Evolutionary conservation across 2,888 invertebrate genomes (phyloP).

Genomic region (Sesia bembeciformis): DNA sequence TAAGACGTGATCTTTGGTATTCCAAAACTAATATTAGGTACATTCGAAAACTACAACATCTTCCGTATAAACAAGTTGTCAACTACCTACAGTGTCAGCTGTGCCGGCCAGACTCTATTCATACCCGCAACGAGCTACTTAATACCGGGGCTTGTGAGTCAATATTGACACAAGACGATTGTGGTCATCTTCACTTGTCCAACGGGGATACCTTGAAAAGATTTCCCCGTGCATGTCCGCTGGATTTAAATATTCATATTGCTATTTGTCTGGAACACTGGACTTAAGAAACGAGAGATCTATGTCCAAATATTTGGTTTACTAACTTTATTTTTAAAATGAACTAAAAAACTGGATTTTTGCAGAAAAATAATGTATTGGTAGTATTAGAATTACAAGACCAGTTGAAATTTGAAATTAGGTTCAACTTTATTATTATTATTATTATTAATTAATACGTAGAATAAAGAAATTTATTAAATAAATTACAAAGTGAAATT

Average conservation of each 20-base stretch:
- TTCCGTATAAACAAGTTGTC: background rate
- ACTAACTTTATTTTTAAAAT: background rate
- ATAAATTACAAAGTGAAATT: too few species aligned
- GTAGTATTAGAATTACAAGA: too few species aligned
- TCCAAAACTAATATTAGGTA: too few species aligned
- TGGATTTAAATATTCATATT: background rate
- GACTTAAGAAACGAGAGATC: background rate
- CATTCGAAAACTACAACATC: background rate
- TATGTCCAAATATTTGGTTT: background rate
- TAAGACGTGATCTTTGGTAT: too few species aligned
- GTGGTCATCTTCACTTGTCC: slow-evolving; percentile 60
- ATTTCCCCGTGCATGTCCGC: slow-evolving; percentile 5
- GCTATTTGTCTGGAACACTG: background rate
- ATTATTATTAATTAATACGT: too few species aligned
- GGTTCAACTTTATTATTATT: too few species aligned
- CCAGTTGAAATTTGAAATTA: too few species aligned
- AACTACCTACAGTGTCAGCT: background rate
- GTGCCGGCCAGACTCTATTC: slow-evolving; percentile 45
- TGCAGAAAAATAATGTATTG: too few species aligned
- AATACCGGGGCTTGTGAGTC: slow-evolving; percentile 48
- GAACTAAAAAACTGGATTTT: background rate
- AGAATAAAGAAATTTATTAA: too few species aligned
- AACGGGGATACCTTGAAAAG: slow-evolving; percentile 37
- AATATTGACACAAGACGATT: slow-evolving; percentile 53
- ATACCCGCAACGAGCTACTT: slow-evolving; percentile 58